Conservation (phyloP, 2,888 invertebrate genomes). For the Drosophila paranaensis region DNA sequence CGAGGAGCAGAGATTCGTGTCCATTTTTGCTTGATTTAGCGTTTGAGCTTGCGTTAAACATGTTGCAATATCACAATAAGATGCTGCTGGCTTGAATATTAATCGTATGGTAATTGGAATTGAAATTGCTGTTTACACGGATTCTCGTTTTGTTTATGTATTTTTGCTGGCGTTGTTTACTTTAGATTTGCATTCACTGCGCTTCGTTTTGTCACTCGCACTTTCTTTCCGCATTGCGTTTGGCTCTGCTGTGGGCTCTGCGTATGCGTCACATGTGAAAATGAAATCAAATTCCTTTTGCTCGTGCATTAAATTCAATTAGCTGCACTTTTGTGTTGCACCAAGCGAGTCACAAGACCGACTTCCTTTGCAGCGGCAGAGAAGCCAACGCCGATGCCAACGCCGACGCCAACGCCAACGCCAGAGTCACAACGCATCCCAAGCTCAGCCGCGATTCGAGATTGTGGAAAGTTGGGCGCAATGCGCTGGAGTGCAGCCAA, state of each 20-base stretch:
- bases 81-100: constrained; percentile 45
- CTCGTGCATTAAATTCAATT: constrained; percentile 75
- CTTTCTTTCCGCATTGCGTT: constrained; percentile 48
- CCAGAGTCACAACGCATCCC: constrained; percentile 30
- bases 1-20: constrained; percentile 73
- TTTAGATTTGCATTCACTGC: constrained; percentile 33
- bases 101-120: constrained; percentile 10
- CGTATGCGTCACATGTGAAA: constrained; percentile 51
- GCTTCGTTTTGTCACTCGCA: constrained; percentile 40
- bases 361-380: constrained; percentile 66
- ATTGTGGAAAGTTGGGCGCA: constrained; percentile 35
- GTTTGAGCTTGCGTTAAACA: constrained; percentile 29
- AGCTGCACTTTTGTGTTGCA: constrained; percentile 70
- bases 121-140: constrained; percentile 7
- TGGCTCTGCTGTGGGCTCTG: constrained; percentile 20
- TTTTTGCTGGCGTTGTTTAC: neutral
- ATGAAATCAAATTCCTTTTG: constrained; percentile 66
- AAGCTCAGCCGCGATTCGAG: constrained; percentile 12
- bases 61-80: constrained; percentile 45
- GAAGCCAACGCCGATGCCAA: constrained; percentile 14
- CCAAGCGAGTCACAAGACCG: constrained; percentile 70
- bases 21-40: constrained; percentile 65
- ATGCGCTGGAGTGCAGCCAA: constrained; percentile 22
- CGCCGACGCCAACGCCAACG: constrained; percentile 26
- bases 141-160: constrained; percentile 5